Evolutionary conservation across 2,113 vertebrate genomes (phyloP).

Genomic region (Sapayoa aenigma): DNA sequence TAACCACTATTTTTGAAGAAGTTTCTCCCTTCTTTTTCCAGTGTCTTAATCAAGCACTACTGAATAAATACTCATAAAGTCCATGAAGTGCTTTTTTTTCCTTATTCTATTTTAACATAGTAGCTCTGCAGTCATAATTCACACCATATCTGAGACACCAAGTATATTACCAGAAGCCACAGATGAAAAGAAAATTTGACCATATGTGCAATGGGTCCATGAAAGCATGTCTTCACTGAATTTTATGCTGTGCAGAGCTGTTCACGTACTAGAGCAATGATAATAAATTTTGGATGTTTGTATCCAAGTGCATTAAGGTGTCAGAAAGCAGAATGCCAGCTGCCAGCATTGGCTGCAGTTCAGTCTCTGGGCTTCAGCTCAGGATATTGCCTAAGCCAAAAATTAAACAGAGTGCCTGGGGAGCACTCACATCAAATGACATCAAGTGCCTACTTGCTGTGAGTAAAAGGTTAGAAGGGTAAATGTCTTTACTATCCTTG

Average conservation of each 20-base stretch:
- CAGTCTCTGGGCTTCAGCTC: slow-evolving; percentile 1
- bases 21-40: not conserved
- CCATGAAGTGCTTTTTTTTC: not conserved
- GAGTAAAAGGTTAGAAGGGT: not conserved
- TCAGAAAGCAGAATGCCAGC: not conserved
- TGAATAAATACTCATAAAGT: not conserved
- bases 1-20: not conserved
- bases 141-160: not conserved
- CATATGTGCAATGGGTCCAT: not conserved
- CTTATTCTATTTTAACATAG: not conserved
- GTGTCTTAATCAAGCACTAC: not conserved
- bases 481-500: not conserved
- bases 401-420: not conserved
- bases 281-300: slow-evolving; percentile 13
- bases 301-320: slow-evolving; percentile 3
- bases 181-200: not conserved
- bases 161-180: not conserved
- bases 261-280: not conserved
- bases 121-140: not conserved
- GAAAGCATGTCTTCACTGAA: not conserved
- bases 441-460: not conserved
- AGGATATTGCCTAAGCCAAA: not conserved
- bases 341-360: not conserved
- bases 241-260: not conserved
- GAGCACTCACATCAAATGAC: not conserved